Percentiles rank a stretch among this genome's conserved stretches.
Conservation (phyloP, 2,797 vertebrate genomes). For the Enoplosus armatus region DNA sequence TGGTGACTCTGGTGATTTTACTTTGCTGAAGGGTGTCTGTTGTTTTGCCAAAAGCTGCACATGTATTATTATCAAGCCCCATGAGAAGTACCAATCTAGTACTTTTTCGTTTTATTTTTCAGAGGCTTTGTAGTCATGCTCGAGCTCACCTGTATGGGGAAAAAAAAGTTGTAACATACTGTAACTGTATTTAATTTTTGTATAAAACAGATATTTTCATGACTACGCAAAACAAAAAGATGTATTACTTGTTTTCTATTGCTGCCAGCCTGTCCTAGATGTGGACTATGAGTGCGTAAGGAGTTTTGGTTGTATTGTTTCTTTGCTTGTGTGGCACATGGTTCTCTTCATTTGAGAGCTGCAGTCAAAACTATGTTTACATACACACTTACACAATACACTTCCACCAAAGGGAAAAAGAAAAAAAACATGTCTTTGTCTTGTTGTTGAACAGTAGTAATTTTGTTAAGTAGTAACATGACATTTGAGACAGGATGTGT, state of each 20-base stretch:
- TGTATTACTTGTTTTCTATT: slow-evolving; percentile 94
- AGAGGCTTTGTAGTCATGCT: slow-evolving; percentile 83
- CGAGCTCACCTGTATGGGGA: slow-evolving; percentile 80
- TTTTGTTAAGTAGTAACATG: slow-evolving; percentile 89
- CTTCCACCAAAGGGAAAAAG: slow-evolving; percentile 94
- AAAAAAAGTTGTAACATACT: slow-evolving; percentile 86
- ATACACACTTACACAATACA: slow-evolving; percentile 92
- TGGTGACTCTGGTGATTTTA: slow-evolving; percentile 92
- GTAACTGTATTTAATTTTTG: slow-evolving; percentile 98
- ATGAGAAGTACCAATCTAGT: slow-evolving; percentile 80
- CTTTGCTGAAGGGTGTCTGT: slow-evolving; percentile 90
- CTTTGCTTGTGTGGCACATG: slow-evolving; percentile 88
- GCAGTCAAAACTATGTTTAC: slow-evolving; percentile 96
- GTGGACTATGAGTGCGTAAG: slow-evolving; percentile 77
- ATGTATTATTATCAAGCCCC: slow-evolving; percentile 84
- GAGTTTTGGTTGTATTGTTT: slow-evolving; percentile 80
- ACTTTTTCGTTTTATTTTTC: slow-evolving; percentile 72
- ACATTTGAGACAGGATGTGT: slow-evolving; percentile 81
- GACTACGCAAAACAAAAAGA: slow-evolving; percentile 88
- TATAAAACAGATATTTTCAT: slow-evolving; percentile 99
- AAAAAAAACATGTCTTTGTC: slow-evolving; percentile 89
- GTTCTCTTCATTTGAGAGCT: slow-evolving; percentile 90
- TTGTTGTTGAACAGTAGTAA: slow-evolving; percentile 86
- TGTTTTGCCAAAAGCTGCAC: slow-evolving; percentile 92
- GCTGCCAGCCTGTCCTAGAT: slow-evolving; percentile 88